Evolutionary conservation across 2,113 vertebrate species (phyloP).

Genomic region (Thalassoma bifasciatum): DNA sequence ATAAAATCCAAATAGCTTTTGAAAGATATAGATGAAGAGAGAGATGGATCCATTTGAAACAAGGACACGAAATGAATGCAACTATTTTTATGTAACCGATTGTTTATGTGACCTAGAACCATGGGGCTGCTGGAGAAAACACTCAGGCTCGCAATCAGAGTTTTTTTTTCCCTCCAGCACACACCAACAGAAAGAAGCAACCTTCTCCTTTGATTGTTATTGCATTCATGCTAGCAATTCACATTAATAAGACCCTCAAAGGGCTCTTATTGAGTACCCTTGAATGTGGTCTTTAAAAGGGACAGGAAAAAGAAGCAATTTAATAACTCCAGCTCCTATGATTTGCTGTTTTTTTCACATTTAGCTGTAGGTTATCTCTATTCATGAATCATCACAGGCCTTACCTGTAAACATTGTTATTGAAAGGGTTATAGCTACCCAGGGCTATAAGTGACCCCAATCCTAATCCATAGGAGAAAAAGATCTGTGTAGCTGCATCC

Average conservation of each 20-base stretch:
- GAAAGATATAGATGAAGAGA: slow-evolving; percentile 3
- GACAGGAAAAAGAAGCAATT: slow-evolving; percentile 18
- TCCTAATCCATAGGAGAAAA: slow-evolving; percentile 98
- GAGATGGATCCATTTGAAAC: slow-evolving; percentile 13
- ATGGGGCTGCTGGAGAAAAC: slow-evolving; percentile 48
- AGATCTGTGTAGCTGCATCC: slow-evolving; percentile 98
- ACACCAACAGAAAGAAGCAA: slow-evolving; percentile 24
- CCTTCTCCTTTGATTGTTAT: slow-evolving; percentile 37
- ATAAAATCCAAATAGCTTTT: neutral
- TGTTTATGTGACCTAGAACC: slow-evolving; percentile 67
- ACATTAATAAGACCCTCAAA: slow-evolving; percentile 43
- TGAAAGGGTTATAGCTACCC: slow-evolving; percentile 97
- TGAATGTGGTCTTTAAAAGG: slow-evolving; percentile 14
- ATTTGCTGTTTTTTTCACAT: slow-evolving; percentile 12
- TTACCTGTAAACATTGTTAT: slow-evolving; percentile 99
- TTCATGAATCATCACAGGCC: slow-evolving; percentile 22
- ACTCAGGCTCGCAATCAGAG: slow-evolving; percentile 30
- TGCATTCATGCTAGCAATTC: slow-evolving; percentile 30
- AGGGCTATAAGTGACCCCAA: slow-evolving; percentile 97
- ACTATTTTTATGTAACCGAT: slow-evolving; percentile 61
- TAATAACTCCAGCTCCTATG: slow-evolving; percentile 26
- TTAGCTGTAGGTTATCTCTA: slow-evolving; percentile 15
- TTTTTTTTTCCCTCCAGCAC: slow-evolving; percentile 24
- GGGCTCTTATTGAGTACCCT: slow-evolving; percentile 11
- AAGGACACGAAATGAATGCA: slow-evolving; percentile 45